Evolutionary conservation across 2,797 vertebrate genomes (phyloP).

Genomic region (Potorous gilbertii): DNA sequence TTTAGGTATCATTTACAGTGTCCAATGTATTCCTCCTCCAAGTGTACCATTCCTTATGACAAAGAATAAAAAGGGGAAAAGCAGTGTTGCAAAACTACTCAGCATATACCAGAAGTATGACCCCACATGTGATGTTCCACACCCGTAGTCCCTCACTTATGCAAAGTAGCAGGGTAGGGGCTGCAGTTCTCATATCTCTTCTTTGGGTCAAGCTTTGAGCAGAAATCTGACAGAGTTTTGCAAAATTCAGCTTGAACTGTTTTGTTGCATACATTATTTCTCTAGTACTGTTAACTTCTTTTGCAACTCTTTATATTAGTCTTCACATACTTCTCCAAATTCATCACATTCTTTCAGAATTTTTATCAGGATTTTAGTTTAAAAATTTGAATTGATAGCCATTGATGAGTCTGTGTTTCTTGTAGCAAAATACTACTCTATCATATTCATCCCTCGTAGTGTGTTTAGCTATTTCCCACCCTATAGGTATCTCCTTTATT

Average conservation of each 20-base stretch:
- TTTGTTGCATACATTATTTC: not conserved
- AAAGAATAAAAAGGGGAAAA: not conserved
- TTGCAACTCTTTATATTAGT: not conserved
- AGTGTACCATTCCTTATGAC: not conserved
- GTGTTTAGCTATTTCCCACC: too few relatives aligned
- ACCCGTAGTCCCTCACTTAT: not conserved
- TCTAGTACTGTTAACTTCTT: not conserved
- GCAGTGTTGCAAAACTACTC: not conserved
- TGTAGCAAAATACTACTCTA: too few relatives aligned
- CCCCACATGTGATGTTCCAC: not conserved
- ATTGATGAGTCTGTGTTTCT: too few relatives aligned
- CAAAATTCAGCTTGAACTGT: not conserved
- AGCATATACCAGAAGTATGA: not conserved
- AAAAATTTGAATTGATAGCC: too few relatives aligned
- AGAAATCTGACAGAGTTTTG: not conserved
- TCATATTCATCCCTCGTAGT: too few relatives aligned
- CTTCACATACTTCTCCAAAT: too few relatives aligned
- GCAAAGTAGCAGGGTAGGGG: not conserved
- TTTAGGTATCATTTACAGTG: not conserved
- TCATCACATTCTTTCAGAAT: too few relatives aligned
- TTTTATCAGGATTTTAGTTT: too few relatives aligned
- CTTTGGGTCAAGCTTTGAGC: not conserved
- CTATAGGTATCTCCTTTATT: not conserved
- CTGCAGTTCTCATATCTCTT: not conserved
- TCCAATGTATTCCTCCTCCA: not conserved